A percentile compares a stretch with the other conserved stretches of the same genome.
phyloP scores from a whole-genome alignment of 2,797 vertebrate genomes.

The Moxostoma hubbsi region DNA sequence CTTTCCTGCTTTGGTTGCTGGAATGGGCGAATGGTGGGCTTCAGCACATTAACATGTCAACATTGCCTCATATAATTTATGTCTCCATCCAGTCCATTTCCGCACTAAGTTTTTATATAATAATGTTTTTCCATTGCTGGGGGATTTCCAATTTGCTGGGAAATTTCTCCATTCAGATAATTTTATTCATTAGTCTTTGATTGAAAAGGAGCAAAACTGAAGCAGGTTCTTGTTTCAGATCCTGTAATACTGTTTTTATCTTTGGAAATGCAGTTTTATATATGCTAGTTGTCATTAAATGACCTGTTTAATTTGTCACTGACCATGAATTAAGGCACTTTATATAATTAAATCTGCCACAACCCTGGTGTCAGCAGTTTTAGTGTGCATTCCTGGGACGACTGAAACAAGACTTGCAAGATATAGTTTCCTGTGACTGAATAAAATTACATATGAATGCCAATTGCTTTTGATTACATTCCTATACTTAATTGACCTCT shows the following conservation, averaged over 20 bases:
- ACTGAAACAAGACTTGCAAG: background rate
- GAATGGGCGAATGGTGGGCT: slow-evolving; percentile 86
- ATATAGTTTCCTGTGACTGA: background rate
- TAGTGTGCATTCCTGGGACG: background rate
- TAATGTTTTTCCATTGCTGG: background rate
- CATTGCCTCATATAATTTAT: slow-evolving; percentile 1
- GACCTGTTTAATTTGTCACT: background rate
- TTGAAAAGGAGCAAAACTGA: background rate
- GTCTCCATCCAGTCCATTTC: slow-evolving; percentile 2
- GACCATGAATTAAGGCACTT: slow-evolving; percentile 28
- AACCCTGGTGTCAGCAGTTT: slow-evolving; percentile 15
- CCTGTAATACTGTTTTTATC: background rate
- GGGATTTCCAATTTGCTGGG: background rate
- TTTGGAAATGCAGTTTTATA: background rate
- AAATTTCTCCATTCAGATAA: background rate
- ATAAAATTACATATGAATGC: background rate
- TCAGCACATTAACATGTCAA: slow-evolving; percentile 73
- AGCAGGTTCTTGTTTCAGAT: background rate
- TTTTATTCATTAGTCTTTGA: background rate
- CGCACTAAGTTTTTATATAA: background rate
- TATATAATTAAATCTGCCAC: slow-evolving; percentile 11
- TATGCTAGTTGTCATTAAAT: background rate
- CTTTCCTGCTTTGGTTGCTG: slow-evolving; percentile 86
- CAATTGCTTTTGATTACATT: background rate
- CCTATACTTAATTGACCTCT: background rate